Percentiles rank a stretch among this genome's conserved stretches.
phyloP scores from a whole-genome alignment of 1,140 invertebrate species.

The Drosophila mauritiana region DNA sequence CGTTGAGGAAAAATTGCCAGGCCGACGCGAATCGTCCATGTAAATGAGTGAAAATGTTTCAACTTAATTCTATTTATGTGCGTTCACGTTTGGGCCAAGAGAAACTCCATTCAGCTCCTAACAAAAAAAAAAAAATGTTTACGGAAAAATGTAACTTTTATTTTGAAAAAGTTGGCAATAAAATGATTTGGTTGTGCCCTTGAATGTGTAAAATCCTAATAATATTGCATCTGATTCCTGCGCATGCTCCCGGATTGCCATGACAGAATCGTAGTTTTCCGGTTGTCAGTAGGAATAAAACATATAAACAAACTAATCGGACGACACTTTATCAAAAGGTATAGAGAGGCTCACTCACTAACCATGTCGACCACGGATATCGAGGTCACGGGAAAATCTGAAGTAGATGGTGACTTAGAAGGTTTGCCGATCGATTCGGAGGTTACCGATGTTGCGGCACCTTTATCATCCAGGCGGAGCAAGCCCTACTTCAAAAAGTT shows the following conservation, averaged over 20 bases:
- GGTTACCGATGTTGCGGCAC: neutral
- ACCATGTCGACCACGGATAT: neutral
- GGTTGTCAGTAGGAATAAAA: conserved; percentile 17
- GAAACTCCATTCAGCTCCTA: conserved; percentile 20
- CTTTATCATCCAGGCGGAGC: neutral
- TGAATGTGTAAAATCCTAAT: neutral
- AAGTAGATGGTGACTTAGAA: neutral
- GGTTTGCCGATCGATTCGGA: neutral
- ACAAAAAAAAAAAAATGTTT: neutral
- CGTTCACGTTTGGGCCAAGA: conserved; percentile 37
- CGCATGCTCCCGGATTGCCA: conserved; percentile 67
- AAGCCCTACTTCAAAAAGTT: conserved; percentile 65
- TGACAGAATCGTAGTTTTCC: conserved; percentile 36
- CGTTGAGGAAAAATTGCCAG: conserved; percentile 63
- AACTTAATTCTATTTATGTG: conserved; percentile 69
- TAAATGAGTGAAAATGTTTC: conserved; percentile 80
- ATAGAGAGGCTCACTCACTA: neutral
- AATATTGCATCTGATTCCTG: neutral
- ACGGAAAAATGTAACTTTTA: neutral
- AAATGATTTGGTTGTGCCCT: no score
- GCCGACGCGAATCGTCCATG: conserved; percentile 41
- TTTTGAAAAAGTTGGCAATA: no score
- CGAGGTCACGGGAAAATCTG: neutral
- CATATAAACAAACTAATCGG: conserved; percentile 12
- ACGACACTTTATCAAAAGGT: neutral